Base-by-base conservation (phyloP, 1,140 invertebrate species). In the Lycorma delicatula region DNA sequence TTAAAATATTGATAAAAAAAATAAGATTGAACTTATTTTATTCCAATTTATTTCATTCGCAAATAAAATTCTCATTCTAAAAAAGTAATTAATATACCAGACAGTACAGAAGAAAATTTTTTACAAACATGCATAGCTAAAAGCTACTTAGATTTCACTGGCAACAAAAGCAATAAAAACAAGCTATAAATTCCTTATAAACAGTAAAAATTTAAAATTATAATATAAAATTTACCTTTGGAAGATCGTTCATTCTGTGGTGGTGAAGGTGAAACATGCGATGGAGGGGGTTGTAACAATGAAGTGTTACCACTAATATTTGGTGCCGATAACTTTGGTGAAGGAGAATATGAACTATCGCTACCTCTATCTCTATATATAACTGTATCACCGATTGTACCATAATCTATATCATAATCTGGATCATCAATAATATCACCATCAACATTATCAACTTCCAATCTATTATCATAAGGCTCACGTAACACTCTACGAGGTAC, bases 401-500 rank as follows among this genome's bases (percentile, higher is more conserved):
- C 75, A 62, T 73, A 75, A 7, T 78, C 71, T 58, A 75, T 73
- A 54, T 75, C 71, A 49, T 76, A 73, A 29, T 76, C 70, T 27
- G 72, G 60, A 54, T 79, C 74, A 58, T 73, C 65, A 16, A 54
- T 60, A 55, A 90, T 87, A 64, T 91, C 89, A 7, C 78, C 72
- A 68, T 88, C 84, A 16, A 54, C 58, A 55, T 91, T 87, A 64
- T 91, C 89, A 7, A 78, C 72, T 68, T 88, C 84, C n/a, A 79
- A 70, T 26, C 80, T 74, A 25, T 82, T 82, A 66, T 89, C 85
- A 68, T 85, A 90, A 62, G 82, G 77, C 60, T 89, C 86, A 61
- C 84, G 85, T 6, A 94, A 72, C 27, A 93, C 88, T 71, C 84
- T 84, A 58, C 88, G 78, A 26, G 89, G 89, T 52, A 93, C 91